phyloP scores from a whole-genome alignment of 2,113 vertebrate species.

The Phocoena sinus region DNA sequence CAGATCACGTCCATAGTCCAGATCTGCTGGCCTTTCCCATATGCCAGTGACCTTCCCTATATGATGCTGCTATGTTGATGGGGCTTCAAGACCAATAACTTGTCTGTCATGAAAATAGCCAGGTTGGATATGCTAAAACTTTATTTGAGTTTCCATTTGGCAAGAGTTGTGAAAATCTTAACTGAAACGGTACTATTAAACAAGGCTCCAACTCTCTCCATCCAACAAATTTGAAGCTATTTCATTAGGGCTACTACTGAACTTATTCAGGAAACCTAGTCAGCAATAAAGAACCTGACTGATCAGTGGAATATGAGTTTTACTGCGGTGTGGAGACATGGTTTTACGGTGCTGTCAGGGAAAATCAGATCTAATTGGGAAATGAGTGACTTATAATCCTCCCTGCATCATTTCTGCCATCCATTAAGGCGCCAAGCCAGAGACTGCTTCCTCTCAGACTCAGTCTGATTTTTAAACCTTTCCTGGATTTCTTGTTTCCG shows the following conservation, averaged over 20 bases:
- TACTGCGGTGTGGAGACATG: slow-evolving; percentile 25
- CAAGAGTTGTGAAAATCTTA: background rate
- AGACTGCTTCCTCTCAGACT: slow-evolving; percentile 1
- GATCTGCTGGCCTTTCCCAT: background rate
- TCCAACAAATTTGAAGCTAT: slow-evolving; percentile 47
- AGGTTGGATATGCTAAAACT: background rate
- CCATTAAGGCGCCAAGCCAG: background rate
- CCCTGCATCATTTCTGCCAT: background rate
- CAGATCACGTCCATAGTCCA: background rate
- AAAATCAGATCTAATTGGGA: slow-evolving; percentile 59
- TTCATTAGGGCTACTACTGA: slow-evolving; percentile 47
- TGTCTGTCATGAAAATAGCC: background rate
- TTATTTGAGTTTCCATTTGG: background rate
- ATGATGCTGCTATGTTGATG: background rate
- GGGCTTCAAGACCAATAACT: background rate
- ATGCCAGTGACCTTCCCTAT: background rate
- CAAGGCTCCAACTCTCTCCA: background rate
- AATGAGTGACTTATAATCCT: slow-evolving; percentile 29
- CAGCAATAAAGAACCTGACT: slow-evolving; percentile 42
- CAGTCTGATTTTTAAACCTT: slow-evolving; percentile 1
- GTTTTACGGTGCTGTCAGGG: slow-evolving; percentile 50
- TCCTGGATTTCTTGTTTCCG: slow-evolving; percentile 41
- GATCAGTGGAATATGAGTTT: slow-evolving; percentile 56
- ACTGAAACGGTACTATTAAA: background rate
- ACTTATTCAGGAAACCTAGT: slow-evolving; percentile 48